Percentiles rank a stretch among this genome's conserved stretches.
phyloP scores from a whole-genome alignment of 2,113 vertebrate genomes.

The Leptocoma aspasia region DNA sequence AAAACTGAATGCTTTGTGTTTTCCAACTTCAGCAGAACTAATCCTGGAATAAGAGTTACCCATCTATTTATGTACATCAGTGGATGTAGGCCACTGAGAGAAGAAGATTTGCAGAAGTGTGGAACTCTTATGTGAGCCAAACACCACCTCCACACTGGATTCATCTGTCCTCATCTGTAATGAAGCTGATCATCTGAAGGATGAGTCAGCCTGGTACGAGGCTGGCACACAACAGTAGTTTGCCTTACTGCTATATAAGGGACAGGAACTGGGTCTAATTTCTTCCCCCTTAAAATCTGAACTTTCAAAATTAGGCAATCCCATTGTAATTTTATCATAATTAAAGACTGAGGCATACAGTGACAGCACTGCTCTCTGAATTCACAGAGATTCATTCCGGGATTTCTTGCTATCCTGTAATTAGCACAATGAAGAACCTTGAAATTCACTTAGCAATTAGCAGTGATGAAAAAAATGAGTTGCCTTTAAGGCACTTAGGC shows the following conservation, averaged over 20 bases:
- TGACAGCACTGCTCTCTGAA: slow-evolving; percentile 18
- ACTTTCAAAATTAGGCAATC: slow-evolving; percentile 50
- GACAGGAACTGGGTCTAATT: background rate
- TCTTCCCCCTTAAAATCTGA: background rate
- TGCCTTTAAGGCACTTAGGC: slow-evolving; percentile 56
- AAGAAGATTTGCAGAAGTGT: background rate
- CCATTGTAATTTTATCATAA: slow-evolving; percentile 52
- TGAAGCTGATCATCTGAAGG: slow-evolving; percentile 18
- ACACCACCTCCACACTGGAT: background rate
- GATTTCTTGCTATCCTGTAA: slow-evolving; percentile 66
- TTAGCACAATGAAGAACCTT: slow-evolving; percentile 59
- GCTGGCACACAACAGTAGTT: background rate
- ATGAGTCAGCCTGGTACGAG: slow-evolving; percentile 1
- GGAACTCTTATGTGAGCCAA: background rate
- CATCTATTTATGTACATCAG: background rate
- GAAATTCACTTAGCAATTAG: slow-evolving; percentile 68
- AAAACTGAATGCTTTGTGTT: background rate
- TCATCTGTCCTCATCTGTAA: slow-evolving; percentile 35
- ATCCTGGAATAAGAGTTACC: background rate
- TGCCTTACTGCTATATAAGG: background rate
- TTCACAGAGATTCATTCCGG: slow-evolving; percentile 42
- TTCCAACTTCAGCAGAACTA: background rate
- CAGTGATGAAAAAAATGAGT: slow-evolving; percentile 62
- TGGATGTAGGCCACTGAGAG: background rate
- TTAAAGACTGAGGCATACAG: slow-evolving; percentile 42